phyloP scores from a whole-genome alignment of 2,888 invertebrate genomes.

The Cosmia trapezina region DNA sequence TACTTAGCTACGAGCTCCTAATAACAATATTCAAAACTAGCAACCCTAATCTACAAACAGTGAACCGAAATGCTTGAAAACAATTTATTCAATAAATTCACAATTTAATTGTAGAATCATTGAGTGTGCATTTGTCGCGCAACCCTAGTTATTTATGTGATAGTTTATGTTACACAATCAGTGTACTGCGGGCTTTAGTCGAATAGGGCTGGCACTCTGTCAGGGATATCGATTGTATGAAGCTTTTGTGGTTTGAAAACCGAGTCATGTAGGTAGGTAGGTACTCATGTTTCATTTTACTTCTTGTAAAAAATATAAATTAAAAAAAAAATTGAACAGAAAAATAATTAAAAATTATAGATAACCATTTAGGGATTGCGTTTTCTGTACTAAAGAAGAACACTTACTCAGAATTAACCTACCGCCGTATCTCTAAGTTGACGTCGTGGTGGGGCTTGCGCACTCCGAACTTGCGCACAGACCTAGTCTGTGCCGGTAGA shows the following conservation, averaged over 20 bases:
- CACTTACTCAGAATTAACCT: neutral
- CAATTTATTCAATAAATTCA: constrained; percentile 85
- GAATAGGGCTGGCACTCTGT: constrained; percentile 64
- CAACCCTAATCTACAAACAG: constrained; percentile 26
- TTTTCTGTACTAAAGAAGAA: neutral
- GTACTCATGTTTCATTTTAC: neutral
- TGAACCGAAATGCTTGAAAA: constrained; percentile 57
- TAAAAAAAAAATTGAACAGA: neutral
- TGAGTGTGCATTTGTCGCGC: constrained; percentile 77
- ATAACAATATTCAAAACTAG: neutral
- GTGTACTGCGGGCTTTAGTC: constrained; percentile 70
- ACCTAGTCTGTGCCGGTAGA: too few species aligned
- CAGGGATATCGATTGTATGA: neutral
- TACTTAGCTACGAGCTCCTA: too few species aligned
- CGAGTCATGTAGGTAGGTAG: neutral
- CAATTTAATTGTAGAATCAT: constrained; percentile 87
- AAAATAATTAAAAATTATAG: neutral
- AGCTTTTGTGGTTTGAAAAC: neutral
- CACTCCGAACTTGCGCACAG: too few species aligned
- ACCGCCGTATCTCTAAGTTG: too few species aligned
- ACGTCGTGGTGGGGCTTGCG: too few species aligned
- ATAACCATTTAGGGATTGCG: neutral
- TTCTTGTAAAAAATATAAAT: neutral
- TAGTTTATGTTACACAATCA: constrained; percentile 72
- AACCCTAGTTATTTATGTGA: constrained; percentile 67